These are phyloP conservation scores for Psittacula derbiana DNA, from an alignment of 2,797 vertebrate species.

Conservation along the genomic window DNA sequence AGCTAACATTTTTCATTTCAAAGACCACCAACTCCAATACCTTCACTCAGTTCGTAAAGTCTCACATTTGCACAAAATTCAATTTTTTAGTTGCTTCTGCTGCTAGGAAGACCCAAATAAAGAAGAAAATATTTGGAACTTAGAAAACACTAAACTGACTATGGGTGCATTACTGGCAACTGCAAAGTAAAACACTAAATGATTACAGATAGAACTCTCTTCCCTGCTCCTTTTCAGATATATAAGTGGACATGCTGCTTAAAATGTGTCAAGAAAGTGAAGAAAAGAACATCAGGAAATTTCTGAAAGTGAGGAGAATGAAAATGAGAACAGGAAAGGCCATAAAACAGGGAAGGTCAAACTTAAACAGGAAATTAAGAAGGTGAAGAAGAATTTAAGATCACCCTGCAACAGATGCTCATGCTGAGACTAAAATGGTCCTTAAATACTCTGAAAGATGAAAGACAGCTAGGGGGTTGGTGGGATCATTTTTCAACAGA, in stretches of 20 bases:
- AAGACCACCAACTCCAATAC: neutral
- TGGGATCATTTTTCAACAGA: neutral
- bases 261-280: neutral
- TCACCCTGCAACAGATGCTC: neutral
- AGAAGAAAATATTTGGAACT: neutral
- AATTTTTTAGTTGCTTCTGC: neutral
- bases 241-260: fast-evolving
- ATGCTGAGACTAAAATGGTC: neutral
- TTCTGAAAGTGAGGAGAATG: neutral
- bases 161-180: neutral
- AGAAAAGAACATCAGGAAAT: neutral
- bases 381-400: neutral
- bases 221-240: neutral
- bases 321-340: neutral
- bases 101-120: neutral
- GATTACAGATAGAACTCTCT: neutral
- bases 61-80: neutral
- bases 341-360: neutral
- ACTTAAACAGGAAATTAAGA: constrained; percentile 29
- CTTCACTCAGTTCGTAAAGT: neutral
- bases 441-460: neutral
- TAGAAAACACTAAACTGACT: neutral
- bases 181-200: neutral
- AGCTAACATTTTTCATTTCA: neutral
- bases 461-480: neutral